These are phyloP conservation scores for Hypocryptadius cinnamomeus DNA, from an alignment of 2,113 vertebrate species.

Conservation along the genomic window DNA sequence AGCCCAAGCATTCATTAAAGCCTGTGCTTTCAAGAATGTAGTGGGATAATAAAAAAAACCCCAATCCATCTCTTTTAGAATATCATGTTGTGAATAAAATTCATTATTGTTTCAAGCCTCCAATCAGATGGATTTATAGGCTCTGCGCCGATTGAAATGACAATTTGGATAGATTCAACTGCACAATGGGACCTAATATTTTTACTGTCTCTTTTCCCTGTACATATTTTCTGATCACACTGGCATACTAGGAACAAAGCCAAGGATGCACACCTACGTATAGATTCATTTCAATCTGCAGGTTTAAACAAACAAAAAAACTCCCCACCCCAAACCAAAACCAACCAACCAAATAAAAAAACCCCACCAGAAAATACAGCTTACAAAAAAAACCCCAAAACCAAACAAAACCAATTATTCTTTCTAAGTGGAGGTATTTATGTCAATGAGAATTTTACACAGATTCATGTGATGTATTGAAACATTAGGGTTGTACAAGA, in stretches of 20 bases:
- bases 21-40: neutral
- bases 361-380: neutral
- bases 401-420: neutral
- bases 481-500: neutral
- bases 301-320: neutral
- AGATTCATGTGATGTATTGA: neutral
- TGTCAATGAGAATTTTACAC: neutral
- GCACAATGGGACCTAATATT: neutral
- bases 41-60: neutral
- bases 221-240: neutral
- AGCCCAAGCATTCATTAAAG: neutral
- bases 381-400: neutral
- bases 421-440: neutral
- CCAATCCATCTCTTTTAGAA: neutral
- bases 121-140: neutral
- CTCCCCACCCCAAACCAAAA: neutral
- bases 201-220: neutral
- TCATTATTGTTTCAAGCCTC: neutral
- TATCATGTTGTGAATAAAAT: neutral
- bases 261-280: neutral
- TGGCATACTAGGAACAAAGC: neutral
- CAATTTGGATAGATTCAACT: neutral
- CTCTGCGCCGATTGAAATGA: rapidly evolving
- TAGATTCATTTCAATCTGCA: neutral
- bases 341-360: neutral